Conservation (phyloP, 1,140 invertebrate species). For the Archivesica marissinica region DNA sequence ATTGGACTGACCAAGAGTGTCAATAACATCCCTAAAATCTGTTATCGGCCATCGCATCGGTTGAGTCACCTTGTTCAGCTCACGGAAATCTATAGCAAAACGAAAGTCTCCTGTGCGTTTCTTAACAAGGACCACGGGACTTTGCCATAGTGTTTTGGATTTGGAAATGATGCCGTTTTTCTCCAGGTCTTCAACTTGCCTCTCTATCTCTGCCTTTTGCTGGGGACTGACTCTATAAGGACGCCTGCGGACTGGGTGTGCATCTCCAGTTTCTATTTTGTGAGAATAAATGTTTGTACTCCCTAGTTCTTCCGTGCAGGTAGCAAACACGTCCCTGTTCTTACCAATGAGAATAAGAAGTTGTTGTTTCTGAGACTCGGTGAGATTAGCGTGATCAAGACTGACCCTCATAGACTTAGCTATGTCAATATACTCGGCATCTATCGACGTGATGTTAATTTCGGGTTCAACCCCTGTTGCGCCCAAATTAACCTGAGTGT, state of each 20-base stretch:
- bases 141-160: slow-evolving; percentile 52
- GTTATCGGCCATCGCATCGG: slow-evolving; percentile 49
- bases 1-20: slow-evolving; percentile 21
- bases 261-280: slow-evolving; percentile 57
- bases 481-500: background rate
- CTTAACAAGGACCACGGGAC: slow-evolving; percentile 64
- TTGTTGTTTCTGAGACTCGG: background rate
- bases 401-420: slow-evolving; percentile 19
- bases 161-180: slow-evolving; percentile 21
- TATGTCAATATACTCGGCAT: slow-evolving; percentile 30
- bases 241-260: slow-evolving; percentile 15
- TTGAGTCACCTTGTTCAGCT: slow-evolving; percentile 46
- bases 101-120: slow-evolving; percentile 58
- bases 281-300: slow-evolving; percentile 39
- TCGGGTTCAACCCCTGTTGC: too few species aligned
- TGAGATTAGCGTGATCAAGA: slow-evolving; percentile 1
- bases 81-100: slow-evolving; percentile 64
- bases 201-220: slow-evolving; percentile 47
- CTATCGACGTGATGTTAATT: background rate
- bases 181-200: slow-evolving; percentile 46
- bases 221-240: slow-evolving; percentile 45
- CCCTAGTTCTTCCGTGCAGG: slow-evolving; percentile 50
- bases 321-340: slow-evolving; percentile 64
- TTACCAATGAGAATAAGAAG: slow-evolving; percentile 47
- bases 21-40: slow-evolving; percentile 39